A percentile compares a stretch with the other conserved stretches of the same genome.
phyloP scores from a whole-genome alignment of 2,113 vertebrate genomes.

The Psephotus haematonotus region DNA sequence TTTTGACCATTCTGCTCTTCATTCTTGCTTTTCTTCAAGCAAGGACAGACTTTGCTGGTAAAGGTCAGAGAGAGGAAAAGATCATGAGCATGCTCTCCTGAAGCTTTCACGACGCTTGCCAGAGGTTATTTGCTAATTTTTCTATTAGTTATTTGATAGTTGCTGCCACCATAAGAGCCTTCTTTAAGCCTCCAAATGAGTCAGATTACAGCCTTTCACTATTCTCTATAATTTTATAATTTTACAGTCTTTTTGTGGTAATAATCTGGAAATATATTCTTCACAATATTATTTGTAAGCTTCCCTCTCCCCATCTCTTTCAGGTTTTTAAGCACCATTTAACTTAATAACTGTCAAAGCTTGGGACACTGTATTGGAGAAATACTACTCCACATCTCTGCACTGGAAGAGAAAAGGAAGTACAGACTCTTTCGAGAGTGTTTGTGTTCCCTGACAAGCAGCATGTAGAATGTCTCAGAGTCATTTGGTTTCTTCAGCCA shows the following conservation, averaged over 20 bases:
- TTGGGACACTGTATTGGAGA: not conserved
- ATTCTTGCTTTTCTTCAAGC: not conserved
- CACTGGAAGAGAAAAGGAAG: not conserved
- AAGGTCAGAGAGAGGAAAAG: not conserved
- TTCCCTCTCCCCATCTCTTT: not conserved
- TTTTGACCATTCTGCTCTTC: not conserved
- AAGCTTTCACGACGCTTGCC: not conserved
- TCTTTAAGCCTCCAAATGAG: not conserved
- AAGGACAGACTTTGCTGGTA: not conserved
- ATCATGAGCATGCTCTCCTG: accelerated
- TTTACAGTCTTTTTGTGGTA: not conserved
- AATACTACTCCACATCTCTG: not conserved
- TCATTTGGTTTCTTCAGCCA: not conserved
- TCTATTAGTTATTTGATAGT: not conserved
- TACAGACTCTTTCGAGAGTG: not conserved
- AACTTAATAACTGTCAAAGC: not conserved
- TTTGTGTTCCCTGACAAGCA: not conserved
- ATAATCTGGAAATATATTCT: not conserved
- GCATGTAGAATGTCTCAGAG: not conserved
- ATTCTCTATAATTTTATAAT: not conserved
- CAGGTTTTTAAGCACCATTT: not conserved
- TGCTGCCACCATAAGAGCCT: not conserved
- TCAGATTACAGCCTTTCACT: not conserved
- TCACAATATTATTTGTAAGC: not conserved
- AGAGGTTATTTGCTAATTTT: not conserved